A percentile compares a stretch with the other conserved stretches of the same genome.
phyloP scores from a whole-genome alignment of 2,797 vertebrate genomes.

The Cheirogaleus major region DNA sequence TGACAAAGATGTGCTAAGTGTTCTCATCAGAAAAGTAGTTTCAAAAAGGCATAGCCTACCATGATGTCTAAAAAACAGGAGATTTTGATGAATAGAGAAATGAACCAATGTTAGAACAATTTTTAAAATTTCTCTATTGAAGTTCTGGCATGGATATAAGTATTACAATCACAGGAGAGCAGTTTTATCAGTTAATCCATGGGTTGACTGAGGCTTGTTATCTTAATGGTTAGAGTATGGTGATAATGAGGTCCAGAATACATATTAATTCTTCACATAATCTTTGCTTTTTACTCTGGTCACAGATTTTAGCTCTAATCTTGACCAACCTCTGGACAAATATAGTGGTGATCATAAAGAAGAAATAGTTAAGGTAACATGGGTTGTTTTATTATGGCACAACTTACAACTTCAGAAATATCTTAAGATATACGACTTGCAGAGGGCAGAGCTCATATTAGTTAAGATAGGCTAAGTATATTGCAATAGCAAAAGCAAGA shows the following conservation, averaged over 20 bases:
- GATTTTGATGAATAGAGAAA: slow-evolving; percentile 54
- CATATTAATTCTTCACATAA: background rate
- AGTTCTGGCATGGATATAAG: background rate
- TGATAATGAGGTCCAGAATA: background rate
- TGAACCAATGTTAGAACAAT: slow-evolving; percentile 17
- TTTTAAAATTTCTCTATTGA: slow-evolving; percentile 19
- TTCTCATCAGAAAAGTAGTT: slow-evolving; percentile 26
- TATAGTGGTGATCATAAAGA: background rate
- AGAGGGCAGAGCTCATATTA: background rate
- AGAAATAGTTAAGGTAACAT: background rate
- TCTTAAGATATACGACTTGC: background rate
- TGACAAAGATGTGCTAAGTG: slow-evolving; percentile 63
- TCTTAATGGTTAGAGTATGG: background rate
- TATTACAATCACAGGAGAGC: background rate
- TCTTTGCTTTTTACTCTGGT: slow-evolving; percentile 9
- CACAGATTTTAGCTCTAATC: slow-evolving; percentile 8
- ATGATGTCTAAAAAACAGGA: slow-evolving; percentile 58
- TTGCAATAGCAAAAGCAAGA: background rate
- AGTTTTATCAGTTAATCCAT: slow-evolving; percentile 32
- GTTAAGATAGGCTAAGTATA: background rate
- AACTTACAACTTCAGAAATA: background rate
- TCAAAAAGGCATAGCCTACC: slow-evolving; percentile 63
- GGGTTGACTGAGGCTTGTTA: background rate
- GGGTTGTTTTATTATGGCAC: background rate
- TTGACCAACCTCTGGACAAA: background rate